Base-by-base conservation (phyloP, 2,113 vertebrate species). In the Willisornis vidua region DNA sequence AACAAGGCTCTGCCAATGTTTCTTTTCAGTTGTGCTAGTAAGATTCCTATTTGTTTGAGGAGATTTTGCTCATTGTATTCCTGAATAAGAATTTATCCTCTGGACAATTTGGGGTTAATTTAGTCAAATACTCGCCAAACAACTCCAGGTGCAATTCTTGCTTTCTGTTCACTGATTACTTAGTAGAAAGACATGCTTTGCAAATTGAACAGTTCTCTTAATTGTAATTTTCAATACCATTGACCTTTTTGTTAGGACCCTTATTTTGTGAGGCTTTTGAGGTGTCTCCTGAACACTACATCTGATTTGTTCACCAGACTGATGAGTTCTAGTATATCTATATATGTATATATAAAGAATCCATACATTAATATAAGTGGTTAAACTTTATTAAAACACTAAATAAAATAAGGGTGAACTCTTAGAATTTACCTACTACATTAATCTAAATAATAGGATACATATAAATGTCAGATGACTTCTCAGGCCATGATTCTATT, bases 351-450 rank as follows among this genome's bases (percentile, higher is more conserved):
- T 24, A 54, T 17, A 48, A 89, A 61, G 6, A 79, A 83, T 76
- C 11, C 5, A 58, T 8, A 49, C 4, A 15, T 16, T 17, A 59
- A 37, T 3, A 0, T 29, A n/a, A 58, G 11, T 11, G 6, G 9
- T 19, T 62, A 48, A 61, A 67, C 3, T 63, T 79, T 26, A 57
- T 88, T 75, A 45, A 39, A 91, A 79, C 29, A 4, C 5, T 55
- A 41, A 19, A 28, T 55, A 35, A 89, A 73, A 24, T 31, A 85
- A 28, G 31, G 7, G 3, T 41, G 17, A 57, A 41, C 7, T 67
- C 19, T 28, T 63, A 76, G 17, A 91, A 63, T 29, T 71, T 75
- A 20, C 13, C 3, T 67, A 8, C 1, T 67, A 28, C 8, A 33
- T 8, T 37, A 59, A 67, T 59, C 22, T 59, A 76, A 85, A 72